These are phyloP conservation scores for Ranitomeya imitator DNA, from an alignment of 2,113 vertebrate species.

Conservation along the genomic window DNA sequence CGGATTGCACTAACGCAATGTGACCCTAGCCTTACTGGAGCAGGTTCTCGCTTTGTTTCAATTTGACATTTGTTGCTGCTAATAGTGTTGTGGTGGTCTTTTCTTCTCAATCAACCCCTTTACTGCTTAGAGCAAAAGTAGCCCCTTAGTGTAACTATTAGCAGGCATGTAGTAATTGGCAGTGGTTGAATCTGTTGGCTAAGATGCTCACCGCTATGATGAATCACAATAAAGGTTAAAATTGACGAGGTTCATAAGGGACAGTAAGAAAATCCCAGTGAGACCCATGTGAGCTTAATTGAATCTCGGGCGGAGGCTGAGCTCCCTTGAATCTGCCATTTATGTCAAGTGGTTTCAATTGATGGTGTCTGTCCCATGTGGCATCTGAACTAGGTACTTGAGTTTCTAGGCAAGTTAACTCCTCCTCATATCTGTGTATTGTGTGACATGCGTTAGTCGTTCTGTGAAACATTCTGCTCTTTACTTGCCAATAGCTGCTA, in stretches of 20 bases:
- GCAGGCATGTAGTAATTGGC: background rate
- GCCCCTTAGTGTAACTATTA: background rate
- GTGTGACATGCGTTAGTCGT: background rate
- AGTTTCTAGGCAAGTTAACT: slow-evolving; percentile 15
- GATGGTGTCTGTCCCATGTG: slow-evolving; percentile 46
- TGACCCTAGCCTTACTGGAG: too few species aligned
- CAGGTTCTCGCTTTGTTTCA: too few species aligned
- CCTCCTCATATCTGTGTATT: slow-evolving; percentile 34
- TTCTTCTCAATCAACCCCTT: too few species aligned
- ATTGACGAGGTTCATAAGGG: background rate
- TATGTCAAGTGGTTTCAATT: slow-evolving; percentile 55
- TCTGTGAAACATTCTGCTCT: background rate
- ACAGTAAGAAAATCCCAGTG: background rate
- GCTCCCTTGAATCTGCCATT: slow-evolving; percentile 30
- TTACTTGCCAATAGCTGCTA: background rate
- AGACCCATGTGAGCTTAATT: slow-evolving; percentile 12
- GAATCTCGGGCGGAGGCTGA: slow-evolving; percentile 3
- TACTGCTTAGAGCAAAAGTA: background rate
- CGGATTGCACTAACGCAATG: too few species aligned
- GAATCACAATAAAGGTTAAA: slow-evolving; percentile 12
- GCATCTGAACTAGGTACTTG: slow-evolving; percentile 4
- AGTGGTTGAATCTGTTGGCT: background rate
- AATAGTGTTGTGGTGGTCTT: too few species aligned
- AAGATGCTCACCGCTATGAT: background rate
- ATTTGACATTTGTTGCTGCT: too few species aligned